Conservation (phyloP, 2,888 invertebrate genomes). For the Agonopterix subpropinquella region DNA sequence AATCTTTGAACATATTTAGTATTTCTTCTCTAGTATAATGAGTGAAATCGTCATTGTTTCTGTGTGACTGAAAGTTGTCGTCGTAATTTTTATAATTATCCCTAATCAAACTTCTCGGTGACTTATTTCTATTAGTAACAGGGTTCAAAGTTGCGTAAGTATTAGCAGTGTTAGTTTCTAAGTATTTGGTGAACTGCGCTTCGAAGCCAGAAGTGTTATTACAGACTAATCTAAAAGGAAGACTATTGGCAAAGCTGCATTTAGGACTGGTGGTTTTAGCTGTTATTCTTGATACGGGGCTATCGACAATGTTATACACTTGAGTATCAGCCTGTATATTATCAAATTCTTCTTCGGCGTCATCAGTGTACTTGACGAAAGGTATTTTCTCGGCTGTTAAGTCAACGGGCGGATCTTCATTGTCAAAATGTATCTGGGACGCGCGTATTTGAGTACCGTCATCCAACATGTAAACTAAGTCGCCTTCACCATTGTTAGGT, state of each 20-base stretch:
- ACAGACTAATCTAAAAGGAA: conserved; percentile 60
- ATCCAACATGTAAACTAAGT: conserved; percentile 53
- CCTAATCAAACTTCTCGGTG: conserved; percentile 43
- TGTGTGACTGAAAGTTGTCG: conserved; percentile 18
- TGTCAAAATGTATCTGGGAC: conserved; percentile 68
- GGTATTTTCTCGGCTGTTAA: conserved; percentile 56
- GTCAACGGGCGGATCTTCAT: conserved; percentile 56
- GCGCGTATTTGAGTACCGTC: conserved; percentile 66
- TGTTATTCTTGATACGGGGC: conserved; percentile 44
- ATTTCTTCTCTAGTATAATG: conserved; percentile 55
- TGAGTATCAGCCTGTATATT: conserved; percentile 25
- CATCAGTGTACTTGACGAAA: conserved; percentile 48
- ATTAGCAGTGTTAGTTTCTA: conserved; percentile 42
- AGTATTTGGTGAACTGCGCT: conserved; percentile 55
- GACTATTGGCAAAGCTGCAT: conserved; percentile 46
- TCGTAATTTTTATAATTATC: conserved; percentile 34
- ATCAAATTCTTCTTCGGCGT: conserved; percentile 25
- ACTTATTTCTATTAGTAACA: conserved; percentile 40
- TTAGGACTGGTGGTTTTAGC: conserved; percentile 41
- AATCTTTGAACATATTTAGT: conserved; percentile 64
- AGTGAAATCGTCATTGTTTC: conserved; percentile 37
- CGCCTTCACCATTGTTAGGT: conserved; percentile 27
- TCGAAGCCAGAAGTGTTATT: conserved; percentile 55
- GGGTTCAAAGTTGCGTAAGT: conserved; percentile 44
- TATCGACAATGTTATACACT: conserved; percentile 48